phyloP scores from a whole-genome alignment of 2,888 invertebrate species.

The Synanthedon tipuliformis region DNA sequence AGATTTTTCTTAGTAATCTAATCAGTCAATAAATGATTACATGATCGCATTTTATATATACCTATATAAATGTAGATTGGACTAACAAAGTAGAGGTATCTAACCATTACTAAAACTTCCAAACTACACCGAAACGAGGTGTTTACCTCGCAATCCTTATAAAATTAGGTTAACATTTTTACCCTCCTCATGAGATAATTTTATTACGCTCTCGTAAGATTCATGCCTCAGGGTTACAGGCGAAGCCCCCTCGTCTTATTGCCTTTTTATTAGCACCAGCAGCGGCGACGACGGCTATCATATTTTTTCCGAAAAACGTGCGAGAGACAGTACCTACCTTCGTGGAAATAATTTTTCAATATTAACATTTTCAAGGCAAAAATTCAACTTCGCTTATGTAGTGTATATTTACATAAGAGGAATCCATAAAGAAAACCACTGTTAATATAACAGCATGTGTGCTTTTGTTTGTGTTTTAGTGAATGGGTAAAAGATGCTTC shows the following conservation, averaged over 20 bases:
- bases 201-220: slow-evolving; percentile 51
- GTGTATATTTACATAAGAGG: neutral
- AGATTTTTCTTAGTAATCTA: too few species aligned
- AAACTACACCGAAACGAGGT: neutral
- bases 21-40: too few species aligned
- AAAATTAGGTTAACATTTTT: slow-evolving; percentile 50
- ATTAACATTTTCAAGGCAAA: slow-evolving; percentile 12
- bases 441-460: too few species aligned
- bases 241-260: slow-evolving; percentile 43
- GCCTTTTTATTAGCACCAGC: slow-evolving; percentile 53
- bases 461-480: too few species aligned
- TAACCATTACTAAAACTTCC: too few species aligned
- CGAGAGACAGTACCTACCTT: slow-evolving; percentile 30
- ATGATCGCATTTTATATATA: too few species aligned
- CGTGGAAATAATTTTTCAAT: slow-evolving; percentile 32
- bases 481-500: too few species aligned
- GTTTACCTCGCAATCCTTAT: slow-evolving; percentile 10
- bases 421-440: too few species aligned
- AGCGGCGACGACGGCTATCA: slow-evolving; percentile 33
- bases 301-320: slow-evolving; percentile 48
- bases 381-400: too few species aligned
- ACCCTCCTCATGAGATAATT: slow-evolving; percentile 51
- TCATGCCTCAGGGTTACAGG: slow-evolving; percentile 36
- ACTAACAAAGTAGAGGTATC: too few species aligned
- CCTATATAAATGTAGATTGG: too few species aligned